These are phyloP conservation scores for Bettongia penicillata DNA, from an alignment of 2,113 vertebrate species.

Conservation along the genomic window DNA sequence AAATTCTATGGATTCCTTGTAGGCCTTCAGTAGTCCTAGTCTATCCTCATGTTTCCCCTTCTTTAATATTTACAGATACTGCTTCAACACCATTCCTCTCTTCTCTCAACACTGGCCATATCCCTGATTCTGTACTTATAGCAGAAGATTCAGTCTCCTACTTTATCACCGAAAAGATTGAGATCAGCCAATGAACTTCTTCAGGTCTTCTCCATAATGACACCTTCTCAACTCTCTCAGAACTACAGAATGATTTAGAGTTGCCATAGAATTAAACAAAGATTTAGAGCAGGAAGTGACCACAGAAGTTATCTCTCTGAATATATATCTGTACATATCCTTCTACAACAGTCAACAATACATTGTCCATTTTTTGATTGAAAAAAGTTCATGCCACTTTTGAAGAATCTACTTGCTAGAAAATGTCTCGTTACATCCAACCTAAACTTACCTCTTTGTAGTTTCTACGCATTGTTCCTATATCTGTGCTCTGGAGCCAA, in stretches of 20 bases:
- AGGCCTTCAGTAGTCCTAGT: too few species aligned
- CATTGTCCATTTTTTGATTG: not conserved
- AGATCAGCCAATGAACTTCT: not conserved
- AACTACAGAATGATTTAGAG: too few species aligned
- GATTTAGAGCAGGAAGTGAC: too few species aligned
- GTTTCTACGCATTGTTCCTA: not conserved
- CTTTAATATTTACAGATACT: too few species aligned
- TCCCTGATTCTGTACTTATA: not conserved
- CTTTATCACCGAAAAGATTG: not conserved
- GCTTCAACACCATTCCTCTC: too few species aligned
- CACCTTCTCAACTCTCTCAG: too few species aligned
- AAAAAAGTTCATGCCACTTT: not conserved
- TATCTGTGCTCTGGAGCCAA: not conserved
- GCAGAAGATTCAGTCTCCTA: not conserved
- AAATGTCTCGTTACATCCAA: not conserved
- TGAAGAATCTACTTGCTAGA: not conserved
- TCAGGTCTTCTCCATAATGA: not conserved
- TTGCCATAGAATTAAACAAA: too few species aligned
- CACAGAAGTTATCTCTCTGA: too few species aligned
- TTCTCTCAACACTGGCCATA: not conserved
- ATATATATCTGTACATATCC: not conserved
- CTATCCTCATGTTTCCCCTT: too few species aligned
- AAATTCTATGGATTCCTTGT: not conserved
- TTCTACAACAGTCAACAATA: not conserved
- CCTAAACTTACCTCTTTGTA: not conserved